A percentile compares a stretch with the other conserved stretches of the same genome.
phyloP scores from a whole-genome alignment of 1,140 invertebrate genomes.

The Zaprionus camerounensis region DNA sequence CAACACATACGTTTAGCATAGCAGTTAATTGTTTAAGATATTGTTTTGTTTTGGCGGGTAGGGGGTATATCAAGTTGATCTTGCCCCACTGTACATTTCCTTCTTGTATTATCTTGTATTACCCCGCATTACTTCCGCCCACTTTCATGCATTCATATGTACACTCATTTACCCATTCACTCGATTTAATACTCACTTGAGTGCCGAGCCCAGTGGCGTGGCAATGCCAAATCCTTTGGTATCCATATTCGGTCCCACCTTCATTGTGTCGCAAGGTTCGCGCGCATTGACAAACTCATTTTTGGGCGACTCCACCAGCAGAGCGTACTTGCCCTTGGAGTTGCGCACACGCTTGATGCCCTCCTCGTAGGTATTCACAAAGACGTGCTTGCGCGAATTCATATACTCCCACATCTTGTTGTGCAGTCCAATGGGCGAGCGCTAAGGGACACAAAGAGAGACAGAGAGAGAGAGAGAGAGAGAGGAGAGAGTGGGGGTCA shows the following conservation, averaged over 20 bases:
- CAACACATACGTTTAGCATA: too few species aligned
- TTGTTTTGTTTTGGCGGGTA: too few species aligned
- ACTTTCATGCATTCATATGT: background rate
- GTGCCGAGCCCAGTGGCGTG: constrained; percentile 94
- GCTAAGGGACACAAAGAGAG: constrained; percentile 85
- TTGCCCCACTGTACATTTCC: too few species aligned
- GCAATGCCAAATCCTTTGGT: constrained; percentile 97
- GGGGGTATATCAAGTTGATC: too few species aligned
- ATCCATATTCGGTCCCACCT: constrained; percentile 95
- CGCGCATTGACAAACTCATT: constrained; percentile 97
- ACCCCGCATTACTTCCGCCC: background rate
- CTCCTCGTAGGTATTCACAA: constrained; percentile 92
- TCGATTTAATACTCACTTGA: constrained; percentile 75
- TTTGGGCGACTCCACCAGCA: constrained; percentile 96
- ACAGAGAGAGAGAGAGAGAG: background rate
- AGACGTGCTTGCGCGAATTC: constrained; percentile 91
- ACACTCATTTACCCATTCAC: background rate
- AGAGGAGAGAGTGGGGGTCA: background rate
- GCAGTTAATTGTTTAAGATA: too few species aligned
- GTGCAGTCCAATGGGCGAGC: constrained; percentile 95
- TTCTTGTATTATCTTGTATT: background rate
- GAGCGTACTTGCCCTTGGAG: constrained; percentile 96
- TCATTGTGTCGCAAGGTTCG: constrained; percentile 97
- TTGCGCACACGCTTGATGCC: constrained; percentile 92
- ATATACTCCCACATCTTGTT: constrained; percentile 98